Conservation (phyloP, 2,797 vertebrate genomes). For the Calcarius lapponicus region DNA sequence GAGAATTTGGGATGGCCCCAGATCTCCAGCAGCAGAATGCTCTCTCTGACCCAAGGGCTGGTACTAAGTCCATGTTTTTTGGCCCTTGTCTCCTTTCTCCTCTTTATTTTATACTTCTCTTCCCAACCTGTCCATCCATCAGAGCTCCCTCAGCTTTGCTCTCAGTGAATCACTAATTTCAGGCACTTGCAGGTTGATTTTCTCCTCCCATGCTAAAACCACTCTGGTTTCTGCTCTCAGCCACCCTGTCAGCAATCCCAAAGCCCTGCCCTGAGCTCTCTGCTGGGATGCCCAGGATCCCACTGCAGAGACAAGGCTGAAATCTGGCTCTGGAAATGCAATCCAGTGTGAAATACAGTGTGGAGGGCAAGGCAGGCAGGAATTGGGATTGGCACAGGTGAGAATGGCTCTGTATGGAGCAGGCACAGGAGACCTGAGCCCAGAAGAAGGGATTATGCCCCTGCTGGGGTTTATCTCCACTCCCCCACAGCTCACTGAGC, state of each 20-base stretch:
- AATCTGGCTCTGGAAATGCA: neutral
- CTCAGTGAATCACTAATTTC: neutral
- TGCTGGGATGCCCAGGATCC: neutral
- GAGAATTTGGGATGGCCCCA: neutral
- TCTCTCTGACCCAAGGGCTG: neutral
- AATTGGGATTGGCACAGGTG: neutral
- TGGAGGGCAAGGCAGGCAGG: neutral
- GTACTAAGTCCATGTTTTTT: rapidly evolving
- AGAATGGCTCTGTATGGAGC: neutral
- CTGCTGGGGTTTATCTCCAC: constrained; percentile 5
- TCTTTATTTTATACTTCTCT: neutral
- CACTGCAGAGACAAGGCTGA: neutral
- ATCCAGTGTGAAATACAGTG: neutral
- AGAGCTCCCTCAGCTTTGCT: neutral
- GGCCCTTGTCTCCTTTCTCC: neutral
- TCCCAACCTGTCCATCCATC: neutral
- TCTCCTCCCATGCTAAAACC: neutral
- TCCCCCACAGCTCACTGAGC: neutral
- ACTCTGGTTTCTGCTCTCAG: neutral
- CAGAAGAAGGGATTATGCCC: neutral
- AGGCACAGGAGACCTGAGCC: neutral
- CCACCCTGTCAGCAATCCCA: neutral
- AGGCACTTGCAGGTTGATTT: rapidly evolving
- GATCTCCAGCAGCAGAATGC: too few relatives aligned
- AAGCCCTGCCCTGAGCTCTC: neutral